Conservation (phyloP, 2,113 vertebrate species). For the Eurypyga helias region DNA sequence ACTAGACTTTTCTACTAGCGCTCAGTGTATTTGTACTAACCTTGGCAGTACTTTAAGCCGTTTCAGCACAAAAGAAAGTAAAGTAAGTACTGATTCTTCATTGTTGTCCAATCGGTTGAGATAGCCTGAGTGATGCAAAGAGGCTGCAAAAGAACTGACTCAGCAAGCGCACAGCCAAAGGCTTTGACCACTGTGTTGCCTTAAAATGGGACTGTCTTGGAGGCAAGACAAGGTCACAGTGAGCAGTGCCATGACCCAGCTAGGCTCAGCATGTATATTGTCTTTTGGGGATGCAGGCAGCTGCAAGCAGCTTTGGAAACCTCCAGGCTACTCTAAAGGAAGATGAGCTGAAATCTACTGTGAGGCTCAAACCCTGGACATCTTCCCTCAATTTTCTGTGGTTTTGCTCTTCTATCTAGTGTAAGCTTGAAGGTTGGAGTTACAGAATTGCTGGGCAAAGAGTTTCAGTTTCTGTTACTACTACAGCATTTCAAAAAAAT, state of each 20-base stretch:
- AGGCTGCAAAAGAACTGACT: not conserved
- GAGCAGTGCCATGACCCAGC: not conserved
- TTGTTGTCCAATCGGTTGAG: not conserved
- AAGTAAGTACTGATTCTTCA: not conserved
- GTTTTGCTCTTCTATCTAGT: not conserved
- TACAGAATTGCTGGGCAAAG: not conserved
- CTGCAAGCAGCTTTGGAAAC: not conserved
- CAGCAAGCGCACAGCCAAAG: not conserved
- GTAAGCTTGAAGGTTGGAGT: not conserved
- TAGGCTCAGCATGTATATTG: not conserved
- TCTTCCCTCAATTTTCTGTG: not conserved
- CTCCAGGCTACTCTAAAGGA: not conserved
- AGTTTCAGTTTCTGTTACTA: not conserved
- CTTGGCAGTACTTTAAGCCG: not conserved
- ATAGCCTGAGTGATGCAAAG: not conserved
- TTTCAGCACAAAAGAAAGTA: not conserved
- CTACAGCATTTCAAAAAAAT: not conserved
- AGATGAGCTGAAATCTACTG: not conserved
- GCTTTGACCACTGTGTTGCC: not conserved
- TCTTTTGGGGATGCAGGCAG: not conserved
- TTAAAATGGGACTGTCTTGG: not conserved
- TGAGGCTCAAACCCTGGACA: not conserved
- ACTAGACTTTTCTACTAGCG: not conserved
- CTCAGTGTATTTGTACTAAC: not conserved
- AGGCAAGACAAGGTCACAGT: not conserved